These are phyloP conservation scores for Iselma pallidipennis DNA, from an alignment of 2,888 invertebrate genomes.

Conservation along the genomic window DNA sequence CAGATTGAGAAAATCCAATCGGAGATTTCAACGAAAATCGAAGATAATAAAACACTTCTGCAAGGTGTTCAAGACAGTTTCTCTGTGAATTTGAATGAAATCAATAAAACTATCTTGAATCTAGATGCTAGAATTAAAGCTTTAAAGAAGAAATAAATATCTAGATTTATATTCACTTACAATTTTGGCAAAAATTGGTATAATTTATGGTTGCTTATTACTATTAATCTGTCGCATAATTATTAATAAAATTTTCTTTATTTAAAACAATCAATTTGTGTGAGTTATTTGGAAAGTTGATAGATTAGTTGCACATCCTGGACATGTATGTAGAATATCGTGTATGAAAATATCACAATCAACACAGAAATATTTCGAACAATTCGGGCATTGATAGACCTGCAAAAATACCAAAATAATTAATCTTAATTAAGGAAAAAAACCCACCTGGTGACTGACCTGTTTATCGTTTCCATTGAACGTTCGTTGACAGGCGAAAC, in stretches of 20 bases:
- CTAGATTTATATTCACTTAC: background rate
- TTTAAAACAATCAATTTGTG: constrained; percentile 23
- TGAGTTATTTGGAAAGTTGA: constrained; percentile 55
- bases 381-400: constrained; percentile 82
- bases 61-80: constrained; percentile 82
- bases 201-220: constrained; percentile 4
- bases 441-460: constrained; percentile 54
- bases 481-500: constrained; percentile 76
- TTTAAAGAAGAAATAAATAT: constrained; percentile 57
- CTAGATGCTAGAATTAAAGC: constrained; percentile 74
- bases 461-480: constrained; percentile 73
- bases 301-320: constrained; percentile 85
- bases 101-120: constrained; percentile 74
- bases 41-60: constrained; percentile 77
- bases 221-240: background rate
- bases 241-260: background rate
- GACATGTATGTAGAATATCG: constrained; percentile 93
- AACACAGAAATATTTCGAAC: constrained; percentile 81
- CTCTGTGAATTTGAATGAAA: constrained; percentile 75
- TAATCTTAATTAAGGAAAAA: constrained; percentile 22
- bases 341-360: constrained; percentile 97
- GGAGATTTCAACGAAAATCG: constrained; percentile 70
- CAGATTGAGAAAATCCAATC: constrained; percentile 79
- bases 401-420: constrained; percentile 54
- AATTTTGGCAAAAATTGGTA: background rate